Conservation (phyloP, 2,888 invertebrate species). For the Zygogramma bicolorata region DNA sequence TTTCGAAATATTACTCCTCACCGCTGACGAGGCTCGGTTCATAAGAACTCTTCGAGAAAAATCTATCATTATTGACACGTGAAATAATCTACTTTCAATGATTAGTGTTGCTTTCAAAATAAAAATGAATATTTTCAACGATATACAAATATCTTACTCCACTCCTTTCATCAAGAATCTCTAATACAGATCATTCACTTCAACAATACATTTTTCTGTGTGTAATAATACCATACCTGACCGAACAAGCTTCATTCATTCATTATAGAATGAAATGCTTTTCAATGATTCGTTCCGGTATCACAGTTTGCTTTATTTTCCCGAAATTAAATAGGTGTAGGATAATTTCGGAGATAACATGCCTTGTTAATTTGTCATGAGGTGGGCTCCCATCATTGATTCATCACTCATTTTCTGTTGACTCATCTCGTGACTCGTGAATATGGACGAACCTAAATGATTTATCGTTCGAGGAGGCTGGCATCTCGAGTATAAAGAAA, state of each 20-base stretch:
- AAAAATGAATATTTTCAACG: too few species aligned
- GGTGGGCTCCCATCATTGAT: slow-evolving; percentile 30
- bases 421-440: slow-evolving; percentile 29
- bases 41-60: too few species aligned
- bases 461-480: slow-evolving; percentile 18
- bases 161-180: not conserved
- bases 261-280: slow-evolving; percentile 12
- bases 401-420: slow-evolving; percentile 31
- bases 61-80: too few species aligned
- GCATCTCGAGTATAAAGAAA: not conserved
- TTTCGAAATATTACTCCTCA: too few species aligned
- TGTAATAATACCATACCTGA: not conserved
- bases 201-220: not conserved
- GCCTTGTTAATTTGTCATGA: slow-evolving; percentile 35
- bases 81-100: too few species aligned
- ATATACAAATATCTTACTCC: too few species aligned
- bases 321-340: slow-evolving; percentile 4
- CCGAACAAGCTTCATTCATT: slow-evolving; percentile 13
- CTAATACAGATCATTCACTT: not conserved
- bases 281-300: slow-evolving; percentile 19
- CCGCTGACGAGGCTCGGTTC: too few species aligned
- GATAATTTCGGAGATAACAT: slow-evolving; percentile 30
- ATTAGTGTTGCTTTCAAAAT: too few species aligned
- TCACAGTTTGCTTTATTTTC: slow-evolving; percentile 6
- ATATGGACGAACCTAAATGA: slow-evolving; percentile 19